Evolutionary conservation across 2,888 invertebrate species (phyloP), one percentile per base, ranked within the genome.

Genomic region (Polydrusus cervinus): DNA sequence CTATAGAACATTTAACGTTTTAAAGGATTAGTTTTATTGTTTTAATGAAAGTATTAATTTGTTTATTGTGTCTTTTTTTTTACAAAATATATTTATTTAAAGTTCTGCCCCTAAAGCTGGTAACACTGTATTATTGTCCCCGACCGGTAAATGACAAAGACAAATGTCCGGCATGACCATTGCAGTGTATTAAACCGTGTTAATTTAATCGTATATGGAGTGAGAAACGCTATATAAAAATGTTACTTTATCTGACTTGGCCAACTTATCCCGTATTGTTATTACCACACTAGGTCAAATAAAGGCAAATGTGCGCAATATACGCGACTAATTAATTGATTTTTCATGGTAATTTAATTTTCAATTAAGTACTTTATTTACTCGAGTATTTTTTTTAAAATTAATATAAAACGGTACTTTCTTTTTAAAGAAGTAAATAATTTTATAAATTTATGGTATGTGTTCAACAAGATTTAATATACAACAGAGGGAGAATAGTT

Each of bases 81-180:
- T n/a, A n/a, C n/a, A n/a, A 53, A 53, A 18, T 53, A 1, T 18
- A 5, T 53, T 6, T 18, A 25, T 53, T 14, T 8, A 25, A 16
- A 1, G 18, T 53, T 14, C 1, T 53, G 6, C 43, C 20, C 60
- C 61, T 69, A 65, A 72, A 60, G 66, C 43, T 43, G 43, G 43
- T 43, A 43, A 43, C 43, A 43, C 43, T 43, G 66, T 45, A 49
- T 69, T 74, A 67, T 62, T 49, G 62, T 51, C 55, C 14, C 14
- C 74, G 53, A 68, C 45, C 43, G 49, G 47, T 55, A 18, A 53
- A 64, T 64, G 69, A 74, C 74, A 74, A 68, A 74, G 74, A 74
- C 64, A 74, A 74, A 74, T 74, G 67, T 18, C 18, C 20, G 60
- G 11, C 38, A 10, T 70, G 34, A 60, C 18, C 13, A 51, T 60